Base-by-base conservation (phyloP, 2,888 invertebrate genomes). In the Stenurella melanura region DNA sequence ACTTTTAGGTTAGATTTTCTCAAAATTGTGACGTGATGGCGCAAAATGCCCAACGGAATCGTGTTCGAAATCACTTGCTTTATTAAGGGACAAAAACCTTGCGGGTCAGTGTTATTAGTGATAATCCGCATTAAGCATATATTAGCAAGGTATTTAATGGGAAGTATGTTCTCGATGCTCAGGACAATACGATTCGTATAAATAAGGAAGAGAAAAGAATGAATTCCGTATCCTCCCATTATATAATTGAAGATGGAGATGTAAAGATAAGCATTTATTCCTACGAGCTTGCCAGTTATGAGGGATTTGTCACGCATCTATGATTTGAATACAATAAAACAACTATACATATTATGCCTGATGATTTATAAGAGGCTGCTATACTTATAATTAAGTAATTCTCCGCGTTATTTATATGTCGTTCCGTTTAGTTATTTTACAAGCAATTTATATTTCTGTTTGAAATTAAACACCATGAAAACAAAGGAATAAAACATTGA, bases 381-480 rank as follows among this genome's bases (percentile, higher is more conserved):
- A 21, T 64, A 61, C 30, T 61, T 61, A 50, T 42, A 42, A 64
- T 38, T 64, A 50, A 50, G 15, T 19, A 42, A 21, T 38, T 42
- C 42, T 21, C 21, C 64, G 42, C 18, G 42, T 64, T 42, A 60
- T 21, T 60, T 60, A 30, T 30, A 60, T 50, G 50, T 66, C 57
- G 68, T 74, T 74, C 68, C 70, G 64, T 70, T 75, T 64, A 50
- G 58, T 61, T 75, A 75, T 75, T 75, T 75, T 70, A 71, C 75
- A 70, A 69, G 58, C 70, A 63, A 70, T 75, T 71, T 64, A 75
- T 56, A 58, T 64, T 58, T 70, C 70, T 57, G 58, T 71, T 69
- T 54, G 57, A 56, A 74, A 63, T 69, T 69, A 74, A 74, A 69
- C 74, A 74, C 74, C 74, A 74, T 74, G 74, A 74, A 74, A 74